Evolutionary conservation across 2,888 invertebrate genomes (phyloP), one percentile per base, ranked within the genome.

Genomic region (Leptopilina syphax): DNA sequence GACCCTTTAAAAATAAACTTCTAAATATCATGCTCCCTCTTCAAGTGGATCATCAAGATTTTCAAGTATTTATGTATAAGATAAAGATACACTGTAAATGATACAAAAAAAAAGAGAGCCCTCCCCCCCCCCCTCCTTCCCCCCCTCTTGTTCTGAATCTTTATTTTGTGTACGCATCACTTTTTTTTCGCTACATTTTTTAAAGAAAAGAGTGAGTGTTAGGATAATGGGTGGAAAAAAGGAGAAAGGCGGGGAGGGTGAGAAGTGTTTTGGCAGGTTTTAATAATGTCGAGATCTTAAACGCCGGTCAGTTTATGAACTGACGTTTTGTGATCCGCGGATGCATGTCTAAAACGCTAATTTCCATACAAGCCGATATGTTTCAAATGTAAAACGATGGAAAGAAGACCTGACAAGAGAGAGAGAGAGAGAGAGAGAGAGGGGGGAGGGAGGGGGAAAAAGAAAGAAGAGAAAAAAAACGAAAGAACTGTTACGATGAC

Each of bases 321-420:
- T 70, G 54, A 70, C 70, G 70, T 70, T 70, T 70, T 70, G 70
- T 70, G 70, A 70, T 70, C 76, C 80, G 66, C 81, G 84, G 84
- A 87, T 85, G 84, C 85, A 86, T 85, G 85, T 84, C 83, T 85
- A 85, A 50, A 87, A 88, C 86, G 86, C 88, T 87, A 87, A 90
- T 90, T 90, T 89, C 88, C 90, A 89, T 88, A 88, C 86, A 86
- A 86, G 85, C 86, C 86, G 86, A 89, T 89, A 89, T 87, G 88
- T 88, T 89, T 89, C 85, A 89, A 89, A 90, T 89, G 87, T 87
- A 87, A 88, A 89, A 85, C 82, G 80, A 82, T 80, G 77, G 70
- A 70, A 34, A 34, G 34, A 34, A 50, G 84, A 77, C 80, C 78
- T 82, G 73, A 80, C 50, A 79, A 82, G 80, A 79, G 81, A 67